phyloP scores from a whole-genome alignment of 2,113 vertebrate genomes.

The Platanista minor region DNA sequence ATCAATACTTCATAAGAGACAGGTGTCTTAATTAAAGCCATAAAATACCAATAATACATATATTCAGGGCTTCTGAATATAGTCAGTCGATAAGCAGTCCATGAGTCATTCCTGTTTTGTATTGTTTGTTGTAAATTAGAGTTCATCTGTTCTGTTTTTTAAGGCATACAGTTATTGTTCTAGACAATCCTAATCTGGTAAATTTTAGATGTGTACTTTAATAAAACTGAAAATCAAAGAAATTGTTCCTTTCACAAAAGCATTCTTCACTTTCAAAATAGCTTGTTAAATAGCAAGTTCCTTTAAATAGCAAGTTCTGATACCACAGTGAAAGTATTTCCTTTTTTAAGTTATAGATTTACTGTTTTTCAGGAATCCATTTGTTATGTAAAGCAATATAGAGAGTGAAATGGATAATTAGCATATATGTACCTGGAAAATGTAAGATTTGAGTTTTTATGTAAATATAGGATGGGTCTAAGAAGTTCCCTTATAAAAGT shows the following conservation, averaged over 20 bases:
- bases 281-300: background rate
- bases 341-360: slow-evolving; percentile 46
- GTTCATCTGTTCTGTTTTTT: slow-evolving; percentile 68
- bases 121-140: slow-evolving; percentile 72
- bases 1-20: slow-evolving; percentile 76
- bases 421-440: slow-evolving; percentile 18
- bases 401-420: slow-evolving; percentile 28
- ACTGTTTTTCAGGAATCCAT: slow-evolving; percentile 39
- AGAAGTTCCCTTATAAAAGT: slow-evolving; percentile 74
- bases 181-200: slow-evolving; percentile 49
- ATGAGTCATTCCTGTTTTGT: slow-evolving; percentile 73
- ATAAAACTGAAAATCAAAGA: slow-evolving; percentile 55
- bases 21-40: slow-evolving; percentile 83
- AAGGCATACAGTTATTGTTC: slow-evolving; percentile 53
- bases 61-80: slow-evolving; percentile 77
- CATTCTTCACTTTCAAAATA: slow-evolving; percentile 50
- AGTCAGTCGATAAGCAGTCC: slow-evolving; percentile 73
- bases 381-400: slow-evolving; percentile 33
- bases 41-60: slow-evolving; percentile 78
- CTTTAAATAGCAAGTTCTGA: slow-evolving; percentile 44
- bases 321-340: slow-evolving; percentile 25
- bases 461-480: slow-evolving; percentile 45
- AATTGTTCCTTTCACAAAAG: slow-evolving; percentile 47
- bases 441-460: background rate
- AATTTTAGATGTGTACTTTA: slow-evolving; percentile 58